Conservation (phyloP, 1,140 invertebrate species). For the Sinonovacula constricta region DNA sequence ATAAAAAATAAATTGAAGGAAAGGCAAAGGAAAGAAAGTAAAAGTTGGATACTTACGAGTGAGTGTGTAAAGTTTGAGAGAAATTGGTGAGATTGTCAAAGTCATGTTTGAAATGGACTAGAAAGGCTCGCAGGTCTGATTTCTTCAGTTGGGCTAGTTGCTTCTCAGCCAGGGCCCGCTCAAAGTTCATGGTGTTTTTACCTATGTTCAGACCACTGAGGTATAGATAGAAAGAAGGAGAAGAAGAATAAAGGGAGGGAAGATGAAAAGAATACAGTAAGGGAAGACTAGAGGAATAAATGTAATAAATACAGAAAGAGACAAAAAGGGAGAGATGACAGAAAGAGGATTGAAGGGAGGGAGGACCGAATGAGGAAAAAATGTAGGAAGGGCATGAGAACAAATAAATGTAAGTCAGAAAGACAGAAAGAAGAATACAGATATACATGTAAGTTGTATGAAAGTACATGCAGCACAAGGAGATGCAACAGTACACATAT, state of each 20-base stretch:
- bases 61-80: no score
- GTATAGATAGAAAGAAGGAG: slow-evolving; percentile 39
- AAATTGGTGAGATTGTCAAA: slow-evolving; percentile 51
- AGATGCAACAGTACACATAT: no score
- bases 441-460: no score
- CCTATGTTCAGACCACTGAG: slow-evolving; percentile 46
- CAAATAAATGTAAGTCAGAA: no score
- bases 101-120: slow-evolving; percentile 68
- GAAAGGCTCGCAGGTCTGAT: slow-evolving; percentile 63
- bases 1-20: no score
- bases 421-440: no score
- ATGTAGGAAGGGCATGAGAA: no score
- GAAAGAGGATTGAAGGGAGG: no score
- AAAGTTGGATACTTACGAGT: no score
- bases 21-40: no score
- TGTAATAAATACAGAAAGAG: not conserved
- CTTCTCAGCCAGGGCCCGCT: slow-evolving; percentile 62
- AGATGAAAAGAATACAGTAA: slow-evolving; percentile 21
- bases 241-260: slow-evolving; percentile 14
- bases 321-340: not conserved
- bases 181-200: slow-evolving; percentile 65
- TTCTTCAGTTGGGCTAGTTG: slow-evolving; percentile 66
- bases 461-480: no score
- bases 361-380: no score
- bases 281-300: not conserved